Base-by-base conservation (phyloP, 1,140 invertebrate genomes). In the Marisa cornuarietis region DNA sequence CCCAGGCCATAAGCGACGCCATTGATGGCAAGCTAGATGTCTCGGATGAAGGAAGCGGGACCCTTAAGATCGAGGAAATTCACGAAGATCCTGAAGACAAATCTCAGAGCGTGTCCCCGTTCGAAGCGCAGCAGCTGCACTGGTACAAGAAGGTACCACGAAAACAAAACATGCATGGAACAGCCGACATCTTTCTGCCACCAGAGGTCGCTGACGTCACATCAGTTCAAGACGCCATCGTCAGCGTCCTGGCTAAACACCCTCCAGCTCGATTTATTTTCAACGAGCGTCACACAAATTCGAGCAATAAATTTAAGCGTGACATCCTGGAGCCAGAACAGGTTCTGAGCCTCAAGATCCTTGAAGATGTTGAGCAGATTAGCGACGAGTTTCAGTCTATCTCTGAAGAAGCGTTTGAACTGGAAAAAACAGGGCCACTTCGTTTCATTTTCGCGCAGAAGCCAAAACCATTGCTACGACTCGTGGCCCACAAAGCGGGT, bases 401-500 rank as follows among this genome's bases (percentile, higher is more conserved):
- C 24, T 80, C 79, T 22, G 75, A 71, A 52, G 79, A 82, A 73
- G 52, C 61, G 10, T 84, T 82, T 31, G 62, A 84, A 20, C 66
- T 80, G 13, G 69, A 82, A n/a, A 66, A 65, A 58, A 58, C 78
- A 26, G 77, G 79, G 1, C 79, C 81, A 62, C 49, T 84, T 18
- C n/a, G 83, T n/a, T 80, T 84, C 69, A 71, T 82, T 63, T 78
- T 80, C 51, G 61, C 62, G 0, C 49, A 76, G 22, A 78, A 79
- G 68, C 26, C 42, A 2, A 61, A 52, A 0, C 42, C 68, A 10
- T 58, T 72, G 16, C 61, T 82, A 54, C 75, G 79, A 31, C 61
- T 80, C 42, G 62, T 84, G 4, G 79, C 79, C 49, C 81, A 84
- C 72, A 82, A 79, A 18, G 79, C 79, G 51, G 58, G 71, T 26